Conservation (phyloP, 2,113 vertebrate species). For the Sturnira hondurensis region DNA sequence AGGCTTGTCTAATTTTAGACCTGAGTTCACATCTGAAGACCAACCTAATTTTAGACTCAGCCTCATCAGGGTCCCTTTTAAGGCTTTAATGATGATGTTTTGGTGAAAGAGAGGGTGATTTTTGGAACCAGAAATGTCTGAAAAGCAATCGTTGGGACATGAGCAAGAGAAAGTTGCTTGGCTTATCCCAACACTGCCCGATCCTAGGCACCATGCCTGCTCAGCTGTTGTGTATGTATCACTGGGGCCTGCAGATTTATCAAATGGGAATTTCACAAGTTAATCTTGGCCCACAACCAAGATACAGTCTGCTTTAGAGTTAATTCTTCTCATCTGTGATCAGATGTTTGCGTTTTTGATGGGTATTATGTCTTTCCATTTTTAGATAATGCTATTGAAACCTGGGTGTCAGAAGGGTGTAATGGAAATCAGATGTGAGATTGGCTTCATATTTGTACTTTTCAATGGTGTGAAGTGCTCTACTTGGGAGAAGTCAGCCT, state of each 20-base stretch:
- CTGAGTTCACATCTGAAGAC: constrained; percentile 33
- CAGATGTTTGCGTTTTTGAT: background rate
- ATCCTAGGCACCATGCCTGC: background rate
- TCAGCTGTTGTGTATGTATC: background rate
- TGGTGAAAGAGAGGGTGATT: constrained; percentile 16
- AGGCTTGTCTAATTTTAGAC: constrained; percentile 76
- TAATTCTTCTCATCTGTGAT: background rate
- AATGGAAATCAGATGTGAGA: background rate
- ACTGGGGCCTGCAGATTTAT: background rate
- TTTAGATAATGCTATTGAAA: background rate
- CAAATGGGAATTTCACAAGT: background rate
- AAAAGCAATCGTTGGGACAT: background rate
- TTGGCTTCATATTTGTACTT: constrained; percentile 8
- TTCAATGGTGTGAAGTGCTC: background rate
- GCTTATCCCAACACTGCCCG: background rate
- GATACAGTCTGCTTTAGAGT: background rate
- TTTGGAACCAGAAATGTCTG: constrained; percentile 29
- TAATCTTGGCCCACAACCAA: background rate
- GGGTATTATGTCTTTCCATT: background rate
- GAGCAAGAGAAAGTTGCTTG: background rate
- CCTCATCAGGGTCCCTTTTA: constrained; percentile 69
- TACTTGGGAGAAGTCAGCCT: background rate
- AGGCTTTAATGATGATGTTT: constrained; percentile 44
- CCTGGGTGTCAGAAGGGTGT: background rate
- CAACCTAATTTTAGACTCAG: constrained; percentile 75